Evolutionary conservation across 2,113 vertebrate genomes (phyloP), one percentile per base, ranked within the genome.

Genomic region (Isichthys henryi): DNA sequence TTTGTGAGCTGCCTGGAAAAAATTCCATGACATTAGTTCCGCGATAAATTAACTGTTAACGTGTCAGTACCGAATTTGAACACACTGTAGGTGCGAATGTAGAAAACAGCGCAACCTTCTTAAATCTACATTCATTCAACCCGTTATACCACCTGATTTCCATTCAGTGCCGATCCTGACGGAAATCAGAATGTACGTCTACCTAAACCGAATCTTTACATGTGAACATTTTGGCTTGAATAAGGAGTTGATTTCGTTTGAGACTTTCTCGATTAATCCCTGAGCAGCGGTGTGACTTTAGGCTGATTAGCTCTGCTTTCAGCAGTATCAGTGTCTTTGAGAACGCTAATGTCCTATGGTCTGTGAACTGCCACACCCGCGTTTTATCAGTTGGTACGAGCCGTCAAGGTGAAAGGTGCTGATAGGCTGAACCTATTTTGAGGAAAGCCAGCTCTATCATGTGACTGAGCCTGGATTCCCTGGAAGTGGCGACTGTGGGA

Each of bases 11-110:
- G 92, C 15, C 13, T 92, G 91, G 93, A 93, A 92, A 89, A 94
- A 90, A 92, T 92, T 95, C 96, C 94, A 95, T 93, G 94, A 94
- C 94, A 94, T 80, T 27, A 74, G 87, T 94, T 92, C 50, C 50
- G 35, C 85, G 56, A n/a, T 80, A 80, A 43, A 80, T 80, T 43
- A 56, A 56, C 23, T 9, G 31, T 80, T 43, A 80, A 43, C 35
- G 6, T 35, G 35, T 80, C 35, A 19, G 31, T 43, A 43, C 39
- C 39, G 4, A 84, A 48, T 35, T 0, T 80, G 35, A 80, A 80
- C 31, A 43, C 13, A 43, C 74, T 80, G 35, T 43, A 43, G 74
- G n/a, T 48, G 21, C 50, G 23, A n/a, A 48, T 4, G 48, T 31
- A 23, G n/a, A 49, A 48, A 4, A 5, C 83, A 27, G 70, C 31